Conservation (phyloP, 2,888 invertebrate genomes). For the Andrena bicolor region DNA sequence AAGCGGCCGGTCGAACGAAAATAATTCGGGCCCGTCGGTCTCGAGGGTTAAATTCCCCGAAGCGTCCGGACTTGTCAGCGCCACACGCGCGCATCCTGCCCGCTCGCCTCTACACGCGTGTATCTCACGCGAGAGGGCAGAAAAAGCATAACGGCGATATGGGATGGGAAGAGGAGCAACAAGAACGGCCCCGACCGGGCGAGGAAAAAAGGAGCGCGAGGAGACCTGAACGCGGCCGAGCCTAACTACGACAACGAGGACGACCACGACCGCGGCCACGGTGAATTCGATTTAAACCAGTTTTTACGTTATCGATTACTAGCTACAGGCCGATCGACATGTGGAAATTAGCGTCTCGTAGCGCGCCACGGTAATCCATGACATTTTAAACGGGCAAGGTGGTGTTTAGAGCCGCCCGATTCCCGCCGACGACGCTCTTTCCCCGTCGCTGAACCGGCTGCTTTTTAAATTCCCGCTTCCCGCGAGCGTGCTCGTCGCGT, state of each 20-base stretch:
- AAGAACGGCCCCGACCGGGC: slow-evolving; percentile 1
- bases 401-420: slow-evolving; percentile 26
- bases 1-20: too few species aligned
- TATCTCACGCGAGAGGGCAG: slow-evolving; percentile 34
- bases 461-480: slow-evolving; percentile 29
- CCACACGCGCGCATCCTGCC: slow-evolving; percentile 46
- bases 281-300: slow-evolving; percentile 62
- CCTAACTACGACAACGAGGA: slow-evolving; percentile 35
- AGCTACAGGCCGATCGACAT: slow-evolving; percentile 46
- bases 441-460: slow-evolving; percentile 19
- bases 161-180: slow-evolving; percentile 1
- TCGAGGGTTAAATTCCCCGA: slow-evolving; percentile 44
- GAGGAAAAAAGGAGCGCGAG: not conserved
- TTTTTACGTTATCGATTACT: slow-evolving; percentile 60
- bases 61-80: slow-evolving; percentile 35
- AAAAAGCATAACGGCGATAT: slow-evolving; percentile 46
- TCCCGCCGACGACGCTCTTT: slow-evolving; percentile 8
- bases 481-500: not conserved
- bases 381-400: slow-evolving; percentile 30
- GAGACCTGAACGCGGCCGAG: slow-evolving; percentile 34
- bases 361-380: slow-evolving; percentile 37
- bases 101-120: slow-evolving; percentile 36
- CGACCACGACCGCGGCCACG: slow-evolving; percentile 29
- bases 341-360: slow-evolving; percentile 55
- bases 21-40: not conserved